Base-by-base conservation (phyloP, 2,113 vertebrate species). In the Haliaeetus leucogaster region DNA sequence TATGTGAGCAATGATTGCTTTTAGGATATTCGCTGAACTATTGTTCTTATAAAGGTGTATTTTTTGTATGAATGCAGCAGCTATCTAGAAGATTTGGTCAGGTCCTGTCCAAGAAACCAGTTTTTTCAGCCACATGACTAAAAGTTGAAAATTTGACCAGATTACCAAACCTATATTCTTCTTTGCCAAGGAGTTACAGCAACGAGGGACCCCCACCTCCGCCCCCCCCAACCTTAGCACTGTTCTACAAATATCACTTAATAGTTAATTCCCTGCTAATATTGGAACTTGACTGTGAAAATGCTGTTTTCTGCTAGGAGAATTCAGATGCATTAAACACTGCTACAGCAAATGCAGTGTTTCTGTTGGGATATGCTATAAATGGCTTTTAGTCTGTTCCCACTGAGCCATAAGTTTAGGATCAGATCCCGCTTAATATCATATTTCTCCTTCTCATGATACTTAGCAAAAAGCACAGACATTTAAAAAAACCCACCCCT, bases 401-500 rank as follows among this genome's bases (percentile, higher is more conserved):
- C 92, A 78, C 72, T 62, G 91, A 94, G 76, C 76, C 76, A 53
- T 94, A 95, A 97, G 91, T 91, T 95, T 97, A 95, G 86, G 74
- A 96, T 93, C 94, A 95, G 78, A 95, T 91, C 83, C 78, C 74
- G 81, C 78, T 95, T 95, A 95, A 90, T 95, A 96, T 95, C 81
- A 47, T 93, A 77, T 95, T 95, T 97, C 94, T 95, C 81, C 93
- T 97, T 91, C 94, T 95, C 58, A 10, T 95, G 89, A 80, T 95
- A 77, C 68, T 95, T 94, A 85, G 89, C 59, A 91, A 80, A 93
- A 94, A 95, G n/a, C 21, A 59, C 14, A 80, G 26, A 32, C 66
- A 85, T 82, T 94, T 55, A 29, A 86, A 95, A 89, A 58, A 13
- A 0, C 0, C 4, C 7, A 7, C 5, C 25, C 36, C 30, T 68